A percentile compares a stretch with the other conserved stretches of the same genome.
These are phyloP conservation scores for Sphaerophoria taeniata DNA, from an alignment of 2,888 invertebrate genomes.

Conservation along the genomic window DNA sequence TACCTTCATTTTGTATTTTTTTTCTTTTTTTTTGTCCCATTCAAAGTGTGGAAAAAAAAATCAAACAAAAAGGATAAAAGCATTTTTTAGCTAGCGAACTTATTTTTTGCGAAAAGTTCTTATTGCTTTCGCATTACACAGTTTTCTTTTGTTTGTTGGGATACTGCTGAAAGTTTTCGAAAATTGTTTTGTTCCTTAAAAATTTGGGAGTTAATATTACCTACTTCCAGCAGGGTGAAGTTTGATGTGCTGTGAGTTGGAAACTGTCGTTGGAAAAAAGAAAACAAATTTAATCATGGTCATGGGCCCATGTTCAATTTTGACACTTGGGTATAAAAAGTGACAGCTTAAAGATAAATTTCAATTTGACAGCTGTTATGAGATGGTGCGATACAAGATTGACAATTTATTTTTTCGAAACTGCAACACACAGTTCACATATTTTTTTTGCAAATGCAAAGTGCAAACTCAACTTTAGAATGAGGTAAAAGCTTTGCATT, in stretches of 20 bases:
- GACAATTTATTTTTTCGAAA: too few species aligned
- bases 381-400: too few species aligned
- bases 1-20: conserved; percentile 43
- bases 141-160: conserved; percentile 2
- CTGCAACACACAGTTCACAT: too few species aligned
- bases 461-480: neutral
- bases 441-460: too few species aligned
- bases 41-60: conserved; percentile 7
- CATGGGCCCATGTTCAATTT: too few species aligned
- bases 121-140: conserved; percentile 34
- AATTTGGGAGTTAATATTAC: neutral
- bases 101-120: conserved; percentile 13
- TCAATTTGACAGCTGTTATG: too few species aligned
- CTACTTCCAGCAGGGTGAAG: neutral
- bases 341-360: too few species aligned
- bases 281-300: too few species aligned
- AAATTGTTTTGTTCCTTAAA: conserved; percentile 10
- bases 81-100: conserved; percentile 35
- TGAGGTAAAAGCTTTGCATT: conserved; percentile 43
- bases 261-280: too few species aligned
- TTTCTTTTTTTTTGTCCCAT: conserved; percentile 18
- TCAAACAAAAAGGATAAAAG: conserved; percentile 29
- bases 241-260: too few species aligned
- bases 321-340: too few species aligned
- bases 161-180: conserved; percentile 42